phyloP scores from a whole-genome alignment of 2,888 invertebrate species.

The Microplitis deprimator region DNA sequence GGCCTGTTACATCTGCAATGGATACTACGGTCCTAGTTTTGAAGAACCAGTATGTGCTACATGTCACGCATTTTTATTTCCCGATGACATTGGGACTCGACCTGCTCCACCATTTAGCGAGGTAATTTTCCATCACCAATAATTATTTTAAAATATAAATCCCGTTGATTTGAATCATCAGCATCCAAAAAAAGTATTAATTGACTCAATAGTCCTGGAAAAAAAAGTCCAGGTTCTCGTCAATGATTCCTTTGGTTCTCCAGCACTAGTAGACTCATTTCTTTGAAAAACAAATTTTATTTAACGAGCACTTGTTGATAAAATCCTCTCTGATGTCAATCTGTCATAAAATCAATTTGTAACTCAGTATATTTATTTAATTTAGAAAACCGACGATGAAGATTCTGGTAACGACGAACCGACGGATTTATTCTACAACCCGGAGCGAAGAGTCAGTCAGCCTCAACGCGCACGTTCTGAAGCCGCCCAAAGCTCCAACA shows the following conservation, averaged over 20 bases:
- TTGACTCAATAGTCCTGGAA: too few relatives aligned
- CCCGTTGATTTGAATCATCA: too few relatives aligned
- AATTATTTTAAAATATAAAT: background rate
- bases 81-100: slow-evolving; percentile 76
- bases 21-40: slow-evolving; percentile 93
- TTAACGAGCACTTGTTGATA: too few relatives aligned
- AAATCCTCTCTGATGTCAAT: too few relatives aligned
- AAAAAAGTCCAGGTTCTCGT: too few relatives aligned
- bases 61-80: slow-evolving; percentile 93
- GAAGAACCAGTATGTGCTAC: slow-evolving; percentile 93
- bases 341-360: too few relatives aligned
- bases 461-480: slow-evolving; percentile 61
- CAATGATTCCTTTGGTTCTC: too few relatives aligned
- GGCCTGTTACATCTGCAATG: slow-evolving; percentile 88
- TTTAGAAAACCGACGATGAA: slow-evolving; percentile 85
- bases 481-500: slow-evolving; percentile 54
- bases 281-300: too few relatives aligned
- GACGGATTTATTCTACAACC: slow-evolving; percentile 77
- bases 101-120: slow-evolving; percentile 70
- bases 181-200: too few relatives aligned
- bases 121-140: slow-evolving; percentile 54
- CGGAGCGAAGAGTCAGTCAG: slow-evolving; percentile 72
- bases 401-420: slow-evolving; percentile 97
- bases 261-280: too few relatives aligned
- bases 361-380: too few relatives aligned